Evolutionary conservation across 1,140 invertebrate genomes (phyloP), one percentile per base, ranked within the genome.

Genomic region (Megalonaias nervosa): DNA sequence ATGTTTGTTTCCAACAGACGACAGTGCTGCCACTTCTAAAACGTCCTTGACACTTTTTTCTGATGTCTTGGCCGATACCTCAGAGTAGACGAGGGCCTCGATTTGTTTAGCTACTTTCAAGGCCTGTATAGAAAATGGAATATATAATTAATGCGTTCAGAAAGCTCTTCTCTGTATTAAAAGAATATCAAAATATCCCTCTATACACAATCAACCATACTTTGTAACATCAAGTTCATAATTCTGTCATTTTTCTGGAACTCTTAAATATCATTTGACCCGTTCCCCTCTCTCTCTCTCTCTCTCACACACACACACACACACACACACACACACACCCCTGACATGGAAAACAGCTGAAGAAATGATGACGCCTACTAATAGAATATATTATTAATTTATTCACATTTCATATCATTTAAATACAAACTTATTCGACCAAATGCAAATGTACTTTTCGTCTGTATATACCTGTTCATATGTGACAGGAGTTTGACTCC

Each of bases 31-130:
- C 0, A 94, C 92, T 85, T 94, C 94, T 87, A 94, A 93, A 55
- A 93, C 93, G 82, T 94, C 93, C 74, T 91, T 91, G 15, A 94
- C 93, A 38, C 92, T 93, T 81, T 93, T 93, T 48, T 89, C 90
- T 4, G 93, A 93, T 1, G 92, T 92, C 81, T 93, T 92, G 14
- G 94, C 90, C 55, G 93, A 93, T 9, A 93, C 94, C 84, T 94
- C 94, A 57, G 94, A 93, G 85, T 94, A 94, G 0, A 93, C 93
- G n/a, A 93, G 92, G 1, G 93, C 93, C n/a, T 92, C 93, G 12
- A 94, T 91, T 83, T 93, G 92, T 85, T 93, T 92, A 26, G 93
- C 93, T 31, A 84, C 84, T 72, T 88, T 89, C 31, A 89, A 60
- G 61, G 86, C 88, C 88, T 89, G 74, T 0, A 82, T 78, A 56